These are phyloP conservation scores for Valencia hispanica DNA, from an alignment of 2,797 vertebrate genomes.

Conservation along the genomic window DNA sequence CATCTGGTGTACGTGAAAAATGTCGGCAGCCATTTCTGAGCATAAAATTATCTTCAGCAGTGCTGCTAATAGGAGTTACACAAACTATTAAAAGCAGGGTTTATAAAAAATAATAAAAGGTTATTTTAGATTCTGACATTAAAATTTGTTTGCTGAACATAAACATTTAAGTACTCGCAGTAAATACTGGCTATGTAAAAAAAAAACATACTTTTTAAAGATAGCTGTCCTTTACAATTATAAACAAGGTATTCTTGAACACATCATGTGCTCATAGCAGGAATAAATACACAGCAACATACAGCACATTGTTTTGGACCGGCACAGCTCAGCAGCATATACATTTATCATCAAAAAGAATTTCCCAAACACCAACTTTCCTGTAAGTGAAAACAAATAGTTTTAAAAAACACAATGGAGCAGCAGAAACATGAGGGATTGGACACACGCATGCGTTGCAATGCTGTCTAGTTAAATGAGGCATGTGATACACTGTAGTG, in stretches of 20 bases:
- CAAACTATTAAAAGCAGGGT: too few species aligned
- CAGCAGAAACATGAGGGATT: slow-evolving; percentile 41
- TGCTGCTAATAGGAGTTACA: too few species aligned
- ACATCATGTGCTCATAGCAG: slow-evolving; percentile 10
- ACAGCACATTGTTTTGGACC: slow-evolving; percentile 23
- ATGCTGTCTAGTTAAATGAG: slow-evolving; percentile 67
- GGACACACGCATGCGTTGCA: slow-evolving; percentile 50
- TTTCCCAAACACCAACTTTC: slow-evolving; percentile 47
- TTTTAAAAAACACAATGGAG: slow-evolving; percentile 41
- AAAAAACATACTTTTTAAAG: background rate
- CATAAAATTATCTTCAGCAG: too few species aligned
- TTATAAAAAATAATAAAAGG: too few species aligned
- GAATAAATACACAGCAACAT: slow-evolving; percentile 28
- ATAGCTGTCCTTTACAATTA: background rate
- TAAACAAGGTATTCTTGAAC: background rate
- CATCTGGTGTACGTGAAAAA: too few species aligned
- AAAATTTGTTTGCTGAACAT: background rate
- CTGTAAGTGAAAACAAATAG: slow-evolving; percentile 60
- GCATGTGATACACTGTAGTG: slow-evolving; percentile 72
- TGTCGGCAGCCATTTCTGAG: too few species aligned
- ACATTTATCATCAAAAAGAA: slow-evolving; percentile 49
- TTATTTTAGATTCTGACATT: too few species aligned
- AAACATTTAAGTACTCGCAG: background rate
- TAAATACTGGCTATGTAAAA: background rate
- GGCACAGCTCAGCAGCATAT: slow-evolving; percentile 35